A percentile compares a stretch with the other conserved stretches of the same genome.
phyloP scores from a whole-genome alignment of 2,113 vertebrate genomes.

The Choloepus hoffmanni region DNA sequence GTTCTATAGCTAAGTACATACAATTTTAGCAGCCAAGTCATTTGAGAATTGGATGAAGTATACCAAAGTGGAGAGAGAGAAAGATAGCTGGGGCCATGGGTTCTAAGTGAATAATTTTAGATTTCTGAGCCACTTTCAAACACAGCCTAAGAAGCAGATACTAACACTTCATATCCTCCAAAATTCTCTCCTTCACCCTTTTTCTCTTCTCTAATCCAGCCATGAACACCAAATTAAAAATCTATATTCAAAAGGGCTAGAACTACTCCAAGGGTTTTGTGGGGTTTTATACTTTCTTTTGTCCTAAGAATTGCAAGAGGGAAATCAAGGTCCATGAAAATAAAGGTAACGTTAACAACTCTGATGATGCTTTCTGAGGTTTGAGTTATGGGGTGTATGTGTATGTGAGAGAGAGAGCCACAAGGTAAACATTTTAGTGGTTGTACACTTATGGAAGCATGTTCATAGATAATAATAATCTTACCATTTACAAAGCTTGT shows the following conservation, averaged over 20 bases:
- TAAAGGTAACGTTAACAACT: background rate
- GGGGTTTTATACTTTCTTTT: background rate
- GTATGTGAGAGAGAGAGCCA: background rate
- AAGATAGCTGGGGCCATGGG: background rate
- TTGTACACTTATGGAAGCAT: background rate
- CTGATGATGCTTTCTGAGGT: background rate
- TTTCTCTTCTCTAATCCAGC: background rate
- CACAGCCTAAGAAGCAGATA: background rate
- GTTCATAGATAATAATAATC: background rate
- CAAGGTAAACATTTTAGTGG: background rate
- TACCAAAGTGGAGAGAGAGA: background rate
- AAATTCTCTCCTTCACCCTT: background rate
- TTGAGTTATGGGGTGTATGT: background rate
- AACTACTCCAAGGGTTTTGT: background rate
- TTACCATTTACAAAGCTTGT: background rate
- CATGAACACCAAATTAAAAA: constrained; percentile 15
- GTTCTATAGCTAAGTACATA: background rate
- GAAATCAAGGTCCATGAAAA: background rate
- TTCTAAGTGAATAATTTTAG: background rate
- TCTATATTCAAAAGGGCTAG: background rate
- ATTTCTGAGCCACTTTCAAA: background rate
- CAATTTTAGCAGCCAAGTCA: background rate
- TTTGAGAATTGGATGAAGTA: background rate
- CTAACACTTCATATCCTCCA: background rate
- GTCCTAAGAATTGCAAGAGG: background rate